Evolutionary conservation across 2,797 vertebrate genomes (phyloP).

Genomic region (Sebastes oblongus): DNA sequence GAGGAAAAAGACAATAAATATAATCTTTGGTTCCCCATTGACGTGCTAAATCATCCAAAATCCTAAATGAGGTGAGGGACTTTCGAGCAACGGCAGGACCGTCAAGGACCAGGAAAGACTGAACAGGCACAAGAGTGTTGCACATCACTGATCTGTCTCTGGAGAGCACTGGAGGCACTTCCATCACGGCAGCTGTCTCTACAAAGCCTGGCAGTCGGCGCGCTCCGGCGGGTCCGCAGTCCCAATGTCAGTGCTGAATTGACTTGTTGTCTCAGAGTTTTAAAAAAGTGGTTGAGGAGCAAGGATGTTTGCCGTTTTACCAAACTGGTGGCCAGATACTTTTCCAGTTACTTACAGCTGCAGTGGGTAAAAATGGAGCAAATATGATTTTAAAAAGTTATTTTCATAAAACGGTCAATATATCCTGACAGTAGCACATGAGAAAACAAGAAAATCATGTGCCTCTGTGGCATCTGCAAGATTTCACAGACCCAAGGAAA

Average conservation of each 20-base stretch:
- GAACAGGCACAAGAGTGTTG: background rate
- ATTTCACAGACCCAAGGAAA: too few relatives aligned
- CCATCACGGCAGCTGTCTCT: slow-evolving; percentile 14
- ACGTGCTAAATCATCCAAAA: background rate
- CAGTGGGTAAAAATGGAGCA: background rate
- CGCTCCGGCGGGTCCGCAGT: background rate
- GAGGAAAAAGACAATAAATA: background rate
- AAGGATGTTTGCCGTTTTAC: background rate
- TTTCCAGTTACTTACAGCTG: background rate
- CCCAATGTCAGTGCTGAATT: background rate
- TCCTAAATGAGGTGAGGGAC: background rate
- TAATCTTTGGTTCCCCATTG: background rate
- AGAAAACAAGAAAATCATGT: too few relatives aligned
- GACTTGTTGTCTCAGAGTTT: background rate
- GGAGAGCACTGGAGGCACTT: slow-evolving; percentile 13
- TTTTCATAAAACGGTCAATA: too few relatives aligned
- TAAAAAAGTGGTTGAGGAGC: background rate
- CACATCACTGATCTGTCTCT: slow-evolving; percentile 7
- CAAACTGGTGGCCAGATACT: background rate
- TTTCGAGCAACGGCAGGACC: background rate
- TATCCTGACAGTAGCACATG: too few relatives aligned
- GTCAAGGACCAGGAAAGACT: background rate
- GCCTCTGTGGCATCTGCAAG: too few relatives aligned
- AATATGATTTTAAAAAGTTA: background rate
- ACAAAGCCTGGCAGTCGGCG: background rate